These are phyloP conservation scores for Diplolepis rosae DNA, from an alignment of 2,888 invertebrate genomes.

Conservation along the genomic window DNA sequence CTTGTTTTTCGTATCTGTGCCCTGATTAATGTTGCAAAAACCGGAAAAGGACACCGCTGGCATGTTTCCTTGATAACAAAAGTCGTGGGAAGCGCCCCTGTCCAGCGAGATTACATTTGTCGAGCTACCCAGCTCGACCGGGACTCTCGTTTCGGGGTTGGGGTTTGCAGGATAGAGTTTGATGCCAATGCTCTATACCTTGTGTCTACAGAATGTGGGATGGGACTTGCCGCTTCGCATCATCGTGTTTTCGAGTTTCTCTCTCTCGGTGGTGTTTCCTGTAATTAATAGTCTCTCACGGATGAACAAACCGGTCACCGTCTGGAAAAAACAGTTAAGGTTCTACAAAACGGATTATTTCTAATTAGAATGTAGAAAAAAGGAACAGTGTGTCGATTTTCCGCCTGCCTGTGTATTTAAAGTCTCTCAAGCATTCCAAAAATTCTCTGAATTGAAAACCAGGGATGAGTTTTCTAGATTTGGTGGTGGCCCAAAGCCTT, in stretches of 20 bases:
- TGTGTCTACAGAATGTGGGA: constrained; percentile 25
- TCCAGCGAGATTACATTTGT: constrained; percentile 63
- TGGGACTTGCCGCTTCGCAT: constrained; percentile 6
- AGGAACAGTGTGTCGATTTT: background rate
- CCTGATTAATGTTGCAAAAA: constrained; percentile 16
- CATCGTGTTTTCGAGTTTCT: constrained; percentile 14
- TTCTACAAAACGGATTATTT: background rate
- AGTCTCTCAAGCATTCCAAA: background rate
- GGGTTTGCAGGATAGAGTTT: constrained; percentile 50
- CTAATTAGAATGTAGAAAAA: background rate
- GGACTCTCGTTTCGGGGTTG: constrained; percentile 33
- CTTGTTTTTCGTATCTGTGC: background rate
- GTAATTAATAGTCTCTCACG: constrained; percentile 29
- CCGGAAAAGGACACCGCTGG: constrained; percentile 28
- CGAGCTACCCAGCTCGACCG: constrained; percentile 55
- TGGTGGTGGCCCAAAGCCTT: no score
- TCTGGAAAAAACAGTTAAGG: background rate
- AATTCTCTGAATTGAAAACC: background rate
- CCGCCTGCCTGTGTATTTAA: background rate
- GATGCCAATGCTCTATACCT: constrained; percentile 54
- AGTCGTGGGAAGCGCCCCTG: constrained; percentile 56
- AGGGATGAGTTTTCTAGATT: background rate
- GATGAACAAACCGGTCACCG: constrained; percentile 8
- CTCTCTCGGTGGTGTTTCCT: constrained; percentile 7
- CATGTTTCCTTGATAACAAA: constrained; percentile 29